A percentile compares a stretch with the other conserved stretches of the same genome.
Evolutionary conservation across 2,113 vertebrate genomes (phyloP).

Genomic region (Pelecanoides urinatrix): DNA sequence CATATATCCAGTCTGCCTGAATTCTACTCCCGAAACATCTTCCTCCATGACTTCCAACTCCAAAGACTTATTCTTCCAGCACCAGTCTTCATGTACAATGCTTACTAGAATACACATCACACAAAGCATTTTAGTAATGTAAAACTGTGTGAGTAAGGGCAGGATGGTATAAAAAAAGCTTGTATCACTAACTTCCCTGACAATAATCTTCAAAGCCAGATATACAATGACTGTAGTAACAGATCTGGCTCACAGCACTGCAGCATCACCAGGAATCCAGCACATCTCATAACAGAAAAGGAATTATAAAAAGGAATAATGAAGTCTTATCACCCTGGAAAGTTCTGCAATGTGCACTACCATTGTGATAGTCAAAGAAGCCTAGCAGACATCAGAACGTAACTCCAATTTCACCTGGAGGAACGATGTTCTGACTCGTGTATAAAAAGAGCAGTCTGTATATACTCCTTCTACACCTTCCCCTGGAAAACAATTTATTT

Average conservation of each 20-base stretch:
- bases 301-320: neutral
- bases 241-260: neutral
- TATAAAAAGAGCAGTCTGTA: neutral
- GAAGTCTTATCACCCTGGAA: neutral
- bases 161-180: neutral
- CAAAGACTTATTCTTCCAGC: conserved; percentile 95
- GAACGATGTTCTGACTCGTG: neutral
- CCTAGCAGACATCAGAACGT: neutral
- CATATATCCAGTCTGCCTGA: conserved; percentile 97
- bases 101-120: conserved; percentile 73
- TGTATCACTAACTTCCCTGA: neutral
- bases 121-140: neutral
- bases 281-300: neutral
- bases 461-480: neutral
- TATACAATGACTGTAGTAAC: neutral
- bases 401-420: neutral
- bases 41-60: conserved; percentile 91
- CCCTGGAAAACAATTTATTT: neutral
- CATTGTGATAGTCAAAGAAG: neutral
- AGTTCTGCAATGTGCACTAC: neutral
- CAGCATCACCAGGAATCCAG: neutral
- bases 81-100: conserved; percentile 96
- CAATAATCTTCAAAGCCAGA: neutral
- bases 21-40: conserved; percentile 84
- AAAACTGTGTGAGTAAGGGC: neutral